Conservation (phyloP, 2,113 vertebrate species). For the Neolamprologus caudopunctatus region DNA sequence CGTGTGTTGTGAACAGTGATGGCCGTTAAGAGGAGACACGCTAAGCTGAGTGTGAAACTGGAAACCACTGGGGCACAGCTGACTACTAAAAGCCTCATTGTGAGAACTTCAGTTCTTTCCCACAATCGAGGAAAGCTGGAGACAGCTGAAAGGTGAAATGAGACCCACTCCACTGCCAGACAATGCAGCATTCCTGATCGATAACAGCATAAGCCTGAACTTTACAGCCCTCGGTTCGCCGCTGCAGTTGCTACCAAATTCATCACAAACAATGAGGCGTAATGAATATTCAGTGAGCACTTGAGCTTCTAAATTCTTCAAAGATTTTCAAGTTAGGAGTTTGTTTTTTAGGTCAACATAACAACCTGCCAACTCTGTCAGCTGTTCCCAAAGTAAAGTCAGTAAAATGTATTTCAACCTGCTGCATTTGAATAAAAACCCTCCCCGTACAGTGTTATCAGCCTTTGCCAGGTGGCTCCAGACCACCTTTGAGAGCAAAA, state of each 20-base stretch:
- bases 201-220: not conserved
- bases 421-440: constrained; percentile 27
- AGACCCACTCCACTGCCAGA: not conserved
- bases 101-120: constrained; percentile 50
- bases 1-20: constrained; percentile 30
- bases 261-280: not conserved
- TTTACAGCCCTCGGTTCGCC: not conserved
- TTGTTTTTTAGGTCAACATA: constrained; percentile 3
- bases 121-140: constrained; percentile 28
- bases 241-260: not conserved
- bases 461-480: constrained; percentile 37
- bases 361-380: not conserved
- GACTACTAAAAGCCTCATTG: constrained; percentile 64
- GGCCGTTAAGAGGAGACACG: constrained; percentile 60
- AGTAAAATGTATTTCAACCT: constrained; percentile 46
- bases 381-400: not conserved
- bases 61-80: constrained; percentile 66
- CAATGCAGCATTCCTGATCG: constrained; percentile 15
- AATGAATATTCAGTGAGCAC: not conserved
- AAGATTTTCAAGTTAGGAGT: not conserved
- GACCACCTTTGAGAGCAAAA: constrained; percentile 53
- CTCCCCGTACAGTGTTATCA: constrained; percentile 37
- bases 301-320: not conserved
- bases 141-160: constrained; percentile 34
- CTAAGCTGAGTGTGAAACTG: constrained; percentile 71